phyloP scores from a whole-genome alignment of 2,797 vertebrate species.

The Synanceia verrucosa region DNA sequence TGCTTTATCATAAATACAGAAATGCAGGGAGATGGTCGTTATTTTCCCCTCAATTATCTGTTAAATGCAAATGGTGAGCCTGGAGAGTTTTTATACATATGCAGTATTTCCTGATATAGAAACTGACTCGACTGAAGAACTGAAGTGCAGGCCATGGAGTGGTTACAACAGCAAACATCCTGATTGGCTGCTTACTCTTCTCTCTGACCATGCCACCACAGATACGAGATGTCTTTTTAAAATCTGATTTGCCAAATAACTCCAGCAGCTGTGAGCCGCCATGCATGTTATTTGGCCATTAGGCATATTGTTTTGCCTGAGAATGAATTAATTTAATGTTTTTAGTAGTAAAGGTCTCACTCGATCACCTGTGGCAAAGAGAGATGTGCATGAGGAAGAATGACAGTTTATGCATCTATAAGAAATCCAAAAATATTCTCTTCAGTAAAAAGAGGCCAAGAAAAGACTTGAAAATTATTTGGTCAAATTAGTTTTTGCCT shows the following conservation, averaged over 20 bases:
- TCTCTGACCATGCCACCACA: slow-evolving; percentile 18
- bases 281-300: slow-evolving; percentile 24
- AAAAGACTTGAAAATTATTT: slow-evolving; percentile 2
- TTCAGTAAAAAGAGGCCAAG: not conserved
- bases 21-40: slow-evolving; percentile 6
- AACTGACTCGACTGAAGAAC: slow-evolving; percentile 36
- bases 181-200: slow-evolving; percentile 11
- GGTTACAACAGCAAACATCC: slow-evolving; percentile 16
- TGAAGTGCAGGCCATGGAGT: slow-evolving; percentile 34
- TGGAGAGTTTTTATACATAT: slow-evolving; percentile 28
- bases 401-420: slow-evolving; percentile 14
- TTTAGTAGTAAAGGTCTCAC: slow-evolving; percentile 9
- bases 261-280: slow-evolving; percentile 28
- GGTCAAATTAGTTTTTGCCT: slow-evolving; percentile 1
- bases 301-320: slow-evolving; percentile 7
- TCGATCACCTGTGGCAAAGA: slow-evolving; percentile 4
- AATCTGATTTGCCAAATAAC: slow-evolving; percentile 66
- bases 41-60: slow-evolving; percentile 1
- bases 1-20: slow-evolving; percentile 53
- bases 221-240: slow-evolving; percentile 10
- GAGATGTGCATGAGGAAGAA: slow-evolving; percentile 46
- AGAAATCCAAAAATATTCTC: slow-evolving; percentile 4
- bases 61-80: slow-evolving; percentile 15
- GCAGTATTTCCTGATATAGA: slow-evolving; percentile 43
- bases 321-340: slow-evolving; percentile 16